Percentiles rank a stretch among this genome's conserved stretches.
Conservation (phyloP, 2,797 vertebrate species). For the Pseudocheirus occidentalis region DNA sequence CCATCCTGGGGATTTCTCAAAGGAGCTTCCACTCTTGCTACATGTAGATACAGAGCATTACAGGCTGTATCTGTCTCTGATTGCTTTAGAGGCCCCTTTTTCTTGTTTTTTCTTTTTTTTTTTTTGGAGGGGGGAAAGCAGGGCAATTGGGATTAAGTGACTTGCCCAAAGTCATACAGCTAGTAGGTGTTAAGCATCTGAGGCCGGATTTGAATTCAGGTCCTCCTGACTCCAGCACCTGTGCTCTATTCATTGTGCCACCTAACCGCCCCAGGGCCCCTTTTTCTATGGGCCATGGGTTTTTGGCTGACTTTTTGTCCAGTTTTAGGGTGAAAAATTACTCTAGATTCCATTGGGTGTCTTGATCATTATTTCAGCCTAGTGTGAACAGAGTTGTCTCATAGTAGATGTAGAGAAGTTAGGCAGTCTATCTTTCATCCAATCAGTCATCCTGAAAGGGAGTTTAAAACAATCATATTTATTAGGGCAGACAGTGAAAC, state of each 20-base stretch:
- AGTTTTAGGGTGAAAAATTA: neutral
- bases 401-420: neutral
- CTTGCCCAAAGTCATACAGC: no score
- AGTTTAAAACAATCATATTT: neutral
- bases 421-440: neutral
- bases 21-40: neutral
- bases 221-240: no score
- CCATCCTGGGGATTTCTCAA: neutral
- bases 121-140: no score
- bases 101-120: no score
- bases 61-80: neutral
- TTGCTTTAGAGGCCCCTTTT: neutral
- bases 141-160: no score
- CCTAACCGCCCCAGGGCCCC: no score
- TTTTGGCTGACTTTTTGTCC: neutral
- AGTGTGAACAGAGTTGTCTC: neutral
- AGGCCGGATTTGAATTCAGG: no score
- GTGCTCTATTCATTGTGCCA: no score
- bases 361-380: neutral
- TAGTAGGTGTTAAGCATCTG: no score
- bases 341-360: neutral
- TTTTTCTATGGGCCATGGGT: neutral
- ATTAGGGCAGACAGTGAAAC: neutral
- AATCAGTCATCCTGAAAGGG: neutral
- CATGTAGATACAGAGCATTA: neutral